Base-by-base conservation (phyloP, 37 sponge, comb jelly and placozoan species). In the Eunapius fragilis region DNA sequence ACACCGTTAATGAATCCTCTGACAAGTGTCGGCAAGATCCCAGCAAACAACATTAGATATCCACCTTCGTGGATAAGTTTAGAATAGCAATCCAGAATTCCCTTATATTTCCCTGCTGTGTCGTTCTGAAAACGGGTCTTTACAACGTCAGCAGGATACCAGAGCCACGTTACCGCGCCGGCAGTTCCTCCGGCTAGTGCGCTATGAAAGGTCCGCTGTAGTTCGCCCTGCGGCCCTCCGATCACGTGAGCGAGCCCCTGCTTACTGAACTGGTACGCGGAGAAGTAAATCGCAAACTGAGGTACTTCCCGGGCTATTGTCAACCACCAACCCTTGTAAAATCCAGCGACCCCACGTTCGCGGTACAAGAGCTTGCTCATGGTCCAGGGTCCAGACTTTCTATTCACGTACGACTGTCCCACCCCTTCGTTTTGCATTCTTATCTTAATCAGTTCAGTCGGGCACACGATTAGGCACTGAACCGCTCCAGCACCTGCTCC, bases 81-180 rank as follows among this genome's bases (percentile, higher is more conserved):
- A 27, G 74, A 34, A 73, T 31, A 33, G 74, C 19, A 33, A 30
- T 73, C 31, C 74, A 17, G 4, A 11, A 45, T 45, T 45, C 47
- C 47, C 47, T 45, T 45, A 9, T 45, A 45, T 45, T 45, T 45
- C 4, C 47, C 47, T 11, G 7, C 9, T 45, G 47, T 45, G 11
- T 70, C 71, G 11, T 28, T 70, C 71, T 70, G 71, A 28, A 70
- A 70, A 10, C 71, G 71, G 11, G 71, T 30, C 71, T 70, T 70
- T 25, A 70, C 28, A 25, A 70, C 71, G 71, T 70, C 71, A 10
- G 11, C 71, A 25, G 71, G 71, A 70, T 70, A 70, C 71, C 71
- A 70, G 28, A 25, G 28, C 71, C 71, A 70, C 28, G 71, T 70
- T 3, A 70, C 71, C 26, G 11, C 71, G 11, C 71, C 71, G 71